Base-by-base conservation (phyloP, 2,888 invertebrate species). In the Drosophila koepferae region DNA sequence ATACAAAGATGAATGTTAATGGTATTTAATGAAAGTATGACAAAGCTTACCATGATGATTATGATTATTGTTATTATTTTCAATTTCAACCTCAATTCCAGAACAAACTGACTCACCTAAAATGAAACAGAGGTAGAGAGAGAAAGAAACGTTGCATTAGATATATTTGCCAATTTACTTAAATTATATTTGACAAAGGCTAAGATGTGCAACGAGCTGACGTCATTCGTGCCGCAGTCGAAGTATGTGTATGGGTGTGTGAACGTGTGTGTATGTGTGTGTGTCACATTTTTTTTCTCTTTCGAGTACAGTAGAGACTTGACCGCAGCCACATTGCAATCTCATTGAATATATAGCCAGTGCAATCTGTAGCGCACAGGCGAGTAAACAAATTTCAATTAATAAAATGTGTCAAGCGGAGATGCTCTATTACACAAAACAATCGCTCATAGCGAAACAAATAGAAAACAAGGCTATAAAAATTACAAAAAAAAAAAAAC, bases 71-170 rank as follows among this genome's bases (percentile, higher is more conserved):
- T 92, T 92, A 92, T 92, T 92, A 92, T 92, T 92, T 92, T 92
- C 92, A 92, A 92, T 92, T 92, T 92, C 92, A 92, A 92, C 92
- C 92, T 92, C 92, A 92, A 92, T 91, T 92, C 92, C 92, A 91
- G 92, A 92, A 92, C 92, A 92, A 92, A 92, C 92, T 91, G 92
- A 92, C 92, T 92, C 92, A 92, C 92, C 92, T 92, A 88, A 80
- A 92, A 92, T 68, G 75, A 79, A 78, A 85, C 43, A 86, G 56
- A 72, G 73, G 40, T 72, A 8, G 46, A 46, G 69, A 67, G 28
- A 28, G 53, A 46, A 68, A 72, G 61, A 80, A 67, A 63, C 46
- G 71, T 54, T 49, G 44, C 51, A 66, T 80, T 72, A 84, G 81
- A 80, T 63, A 53, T 51, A 59, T 71, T 31, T 49, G 40, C 2